Evolutionary conservation across 2,113 vertebrate species (phyloP), one percentile per base, ranked within the genome.

Genomic region (Picathartes gymnocephalus): DNA sequence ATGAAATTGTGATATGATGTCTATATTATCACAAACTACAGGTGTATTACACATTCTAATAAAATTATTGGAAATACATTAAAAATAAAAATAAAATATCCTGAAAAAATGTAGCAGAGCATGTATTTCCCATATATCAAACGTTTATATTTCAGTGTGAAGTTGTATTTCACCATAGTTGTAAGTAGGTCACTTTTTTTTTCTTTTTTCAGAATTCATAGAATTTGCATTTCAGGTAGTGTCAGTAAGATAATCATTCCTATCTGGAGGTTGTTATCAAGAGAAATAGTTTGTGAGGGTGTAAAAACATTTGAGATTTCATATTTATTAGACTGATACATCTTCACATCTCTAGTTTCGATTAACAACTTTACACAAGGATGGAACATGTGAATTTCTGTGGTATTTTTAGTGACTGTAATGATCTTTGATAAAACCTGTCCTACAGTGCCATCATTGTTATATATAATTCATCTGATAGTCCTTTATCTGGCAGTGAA

Each of bases 391-490:
- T 79, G 90, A 91, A 88, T 88, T 90, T 93, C 71, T 51, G 47
- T 88, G 28, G 7, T 88, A 92, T 92, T 96, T 96, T 94, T 93
- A 92, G 92, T 51, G 68, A 66, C 64, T 88, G 22, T 73, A 86
- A 88, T 56, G 60, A 81, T 94, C 76, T 90, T 90, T 86, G 60
- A 61, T 90, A 96, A 94, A 96, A 90, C 60, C 35, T 94, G 51
- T 82, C 56, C 82, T 77, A 70, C 62, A 82, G 44, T 90, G 50
- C 28, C 61, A 92, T 64, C 15, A 18, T 66, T 86, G 23, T 83
- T 96, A 69, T 62, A 47, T 71, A 74, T 78, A 86, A 94, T 92
- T 70, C 88, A 86, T 37, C 64, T 84, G 76, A 95, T 92, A 83
- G 81, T 65, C 40, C 42, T 81, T 88, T 94, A 47, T 74, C 68